A percentile compares a stretch with the other conserved stretches of the same genome.
Evolutionary conservation across 2,888 invertebrate species (phyloP).

Genomic region (Agonum fuliginosum): DNA sequence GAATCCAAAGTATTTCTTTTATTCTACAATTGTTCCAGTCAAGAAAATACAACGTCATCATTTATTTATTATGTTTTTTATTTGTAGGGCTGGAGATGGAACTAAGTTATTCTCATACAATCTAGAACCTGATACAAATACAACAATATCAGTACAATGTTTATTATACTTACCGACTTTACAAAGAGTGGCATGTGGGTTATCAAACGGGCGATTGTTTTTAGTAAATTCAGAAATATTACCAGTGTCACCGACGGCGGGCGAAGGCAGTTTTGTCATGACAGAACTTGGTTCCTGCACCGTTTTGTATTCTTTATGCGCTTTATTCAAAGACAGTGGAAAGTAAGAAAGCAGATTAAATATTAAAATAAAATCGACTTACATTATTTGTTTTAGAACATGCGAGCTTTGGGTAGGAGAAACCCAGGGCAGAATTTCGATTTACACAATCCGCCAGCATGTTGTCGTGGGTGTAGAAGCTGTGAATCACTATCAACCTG

Average conservation of each 20-base stretch:
- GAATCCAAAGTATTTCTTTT: conserved; percentile 5
- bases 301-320: conserved; percentile 81
- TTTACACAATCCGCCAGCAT: conserved; percentile 83
- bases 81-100: conserved; percentile 75
- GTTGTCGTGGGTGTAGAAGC: conserved; percentile 85
- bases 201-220: conserved; percentile 86
- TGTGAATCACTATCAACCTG: conserved; percentile 78
- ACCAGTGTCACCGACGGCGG: conserved; percentile 77
- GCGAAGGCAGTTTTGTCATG: conserved; percentile 85
- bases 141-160: conserved; percentile 77
- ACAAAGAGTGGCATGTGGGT: conserved; percentile 86
- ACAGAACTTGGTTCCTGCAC: conserved; percentile 85
- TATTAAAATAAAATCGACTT: neutral
- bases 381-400: conserved; percentile 8
- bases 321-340: conserved; percentile 73
- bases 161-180: conserved; percentile 78
- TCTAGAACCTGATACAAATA: conserved; percentile 81
- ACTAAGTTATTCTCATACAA: conserved; percentile 78
- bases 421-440: conserved; percentile 84
- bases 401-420: conserved; percentile 94
- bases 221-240: conserved; percentile 79
- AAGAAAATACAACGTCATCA: no score
- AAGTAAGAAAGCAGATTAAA: conserved; percentile 66
- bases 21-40: neutral
- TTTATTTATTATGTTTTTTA: neutral